phyloP scores from a whole-genome alignment of 2,888 invertebrate species.

The Thereva nobilitata region DNA sequence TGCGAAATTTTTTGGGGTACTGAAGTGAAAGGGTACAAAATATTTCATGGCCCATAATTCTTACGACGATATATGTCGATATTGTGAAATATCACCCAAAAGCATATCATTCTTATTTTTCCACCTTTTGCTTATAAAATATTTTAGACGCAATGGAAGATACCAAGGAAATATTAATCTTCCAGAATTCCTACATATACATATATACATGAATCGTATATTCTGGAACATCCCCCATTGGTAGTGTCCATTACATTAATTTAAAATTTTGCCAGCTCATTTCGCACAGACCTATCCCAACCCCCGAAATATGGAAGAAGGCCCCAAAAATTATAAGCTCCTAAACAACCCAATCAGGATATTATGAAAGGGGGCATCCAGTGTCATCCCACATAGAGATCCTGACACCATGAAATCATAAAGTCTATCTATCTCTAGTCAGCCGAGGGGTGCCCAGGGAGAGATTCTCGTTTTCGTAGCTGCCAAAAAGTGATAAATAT shows the following conservation, averaged over 20 bases:
- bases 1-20: too few relatives aligned
- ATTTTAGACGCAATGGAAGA: too few relatives aligned
- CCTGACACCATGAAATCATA: conserved; percentile 15
- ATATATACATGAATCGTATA: too few relatives aligned
- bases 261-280: conserved; percentile 29
- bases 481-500: conserved; percentile 40
- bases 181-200: too few relatives aligned
- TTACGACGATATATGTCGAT: too few relatives aligned
- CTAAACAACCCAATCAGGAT: conserved; percentile 24
- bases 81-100: too few relatives aligned
- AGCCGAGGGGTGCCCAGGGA: conserved; percentile 5
- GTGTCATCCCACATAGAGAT: background rate
- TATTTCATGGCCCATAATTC: too few relatives aligned
- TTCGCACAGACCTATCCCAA: conserved; percentile 11
- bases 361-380: background rate
- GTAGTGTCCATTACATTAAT: conserved; percentile 24
- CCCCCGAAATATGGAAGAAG: background rate
- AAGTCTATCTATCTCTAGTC: conserved; percentile 13
- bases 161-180: too few relatives aligned
- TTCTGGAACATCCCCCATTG: background rate
- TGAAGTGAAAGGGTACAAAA: too few relatives aligned
- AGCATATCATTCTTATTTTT: too few relatives aligned
- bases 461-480: conserved; percentile 21
- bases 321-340: background rate
- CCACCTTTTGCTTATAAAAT: too few relatives aligned